Conservation (phyloP, 2,888 invertebrate genomes). For the Belgica antarctica region DNA sequence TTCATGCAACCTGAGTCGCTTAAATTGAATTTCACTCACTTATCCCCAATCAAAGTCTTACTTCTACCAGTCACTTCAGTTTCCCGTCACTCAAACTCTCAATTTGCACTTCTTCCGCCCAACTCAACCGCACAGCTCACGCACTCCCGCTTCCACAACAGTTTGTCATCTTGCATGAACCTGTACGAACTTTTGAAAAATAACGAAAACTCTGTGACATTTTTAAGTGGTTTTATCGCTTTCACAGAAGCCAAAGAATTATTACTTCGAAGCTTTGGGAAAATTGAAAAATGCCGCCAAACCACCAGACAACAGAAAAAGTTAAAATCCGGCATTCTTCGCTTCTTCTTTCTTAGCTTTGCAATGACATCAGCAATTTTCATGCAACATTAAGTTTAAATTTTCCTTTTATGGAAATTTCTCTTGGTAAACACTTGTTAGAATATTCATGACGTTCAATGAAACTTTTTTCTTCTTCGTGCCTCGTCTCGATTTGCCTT, state of each 20-base stretch:
- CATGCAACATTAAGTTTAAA: slow-evolving; percentile 42
- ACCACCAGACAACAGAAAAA: slow-evolving; percentile 23
- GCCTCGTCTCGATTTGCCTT: neutral
- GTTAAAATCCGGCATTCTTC: slow-evolving; percentile 19
- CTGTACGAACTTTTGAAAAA: neutral
- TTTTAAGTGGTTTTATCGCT: slow-evolving; percentile 41
- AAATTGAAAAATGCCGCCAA: slow-evolving; percentile 34
- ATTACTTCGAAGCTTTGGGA: slow-evolving; percentile 8
- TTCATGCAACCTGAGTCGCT: too few species aligned
- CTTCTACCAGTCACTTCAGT: too few species aligned
- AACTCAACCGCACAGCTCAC: too few species aligned
- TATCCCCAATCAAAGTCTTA: too few species aligned
- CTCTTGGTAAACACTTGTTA: slow-evolving; percentile 35
- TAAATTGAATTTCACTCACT: too few species aligned
- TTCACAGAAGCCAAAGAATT: slow-evolving; percentile 42
- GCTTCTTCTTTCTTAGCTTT: neutral
- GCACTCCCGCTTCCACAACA: neutral
- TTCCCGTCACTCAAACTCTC: too few species aligned
- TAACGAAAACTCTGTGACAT: slow-evolving; percentile 40
- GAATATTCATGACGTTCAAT: slow-evolving; percentile 42
- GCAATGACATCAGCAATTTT: slow-evolving; percentile 41
- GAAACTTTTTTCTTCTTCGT: slow-evolving; percentile 9
- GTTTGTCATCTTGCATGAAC: slow-evolving; percentile 1
- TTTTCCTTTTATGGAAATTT: slow-evolving; percentile 43
- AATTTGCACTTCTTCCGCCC: too few species aligned